phyloP scores from a whole-genome alignment of 30 jellyfish, hydroid and myxozoan species.

The Mastigias papua region DNA sequence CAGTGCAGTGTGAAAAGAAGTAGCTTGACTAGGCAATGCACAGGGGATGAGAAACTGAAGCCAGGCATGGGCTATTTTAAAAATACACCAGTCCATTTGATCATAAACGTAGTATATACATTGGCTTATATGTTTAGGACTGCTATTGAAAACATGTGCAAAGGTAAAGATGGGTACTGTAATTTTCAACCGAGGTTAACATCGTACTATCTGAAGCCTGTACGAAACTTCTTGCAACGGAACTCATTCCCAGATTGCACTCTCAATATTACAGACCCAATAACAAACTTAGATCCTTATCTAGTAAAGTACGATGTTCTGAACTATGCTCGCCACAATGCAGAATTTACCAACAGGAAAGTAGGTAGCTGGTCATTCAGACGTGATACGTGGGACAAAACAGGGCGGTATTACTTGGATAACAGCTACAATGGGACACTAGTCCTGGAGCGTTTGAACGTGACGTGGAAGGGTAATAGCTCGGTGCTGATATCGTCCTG shows the following conservation, averaged over 20 bases:
- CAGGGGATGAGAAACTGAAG: slow-evolving; percentile 65
- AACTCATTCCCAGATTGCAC: slow-evolving; percentile 86
- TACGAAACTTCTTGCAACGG: slow-evolving; percentile 28
- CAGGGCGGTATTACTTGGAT: slow-evolving; percentile 25
- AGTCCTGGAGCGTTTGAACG: neutral
- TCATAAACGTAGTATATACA: slow-evolving; percentile 78
- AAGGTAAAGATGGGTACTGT: neutral
- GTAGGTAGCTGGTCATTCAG: slow-evolving; percentile 63
- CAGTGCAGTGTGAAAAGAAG: slow-evolving; percentile 49
- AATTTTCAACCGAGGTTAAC: slow-evolving; percentile 32
- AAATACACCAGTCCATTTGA: slow-evolving; percentile 83
- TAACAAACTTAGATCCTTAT: slow-evolving; percentile 32
- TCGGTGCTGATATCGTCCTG: slow-evolving; percentile 58
- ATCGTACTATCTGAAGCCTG: slow-evolving; percentile 1
- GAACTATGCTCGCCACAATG: slow-evolving; percentile 17
- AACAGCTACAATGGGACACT: slow-evolving; percentile 17
- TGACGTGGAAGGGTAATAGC: slow-evolving; percentile 22
- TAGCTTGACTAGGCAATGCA: slow-evolving; percentile 37
- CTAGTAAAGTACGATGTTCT: slow-evolving; percentile 72
- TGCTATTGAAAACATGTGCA: slow-evolving; percentile 50
- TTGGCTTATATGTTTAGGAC: slow-evolving; percentile 67
- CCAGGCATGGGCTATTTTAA: slow-evolving; percentile 86
- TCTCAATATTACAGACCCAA: slow-evolving; percentile 52
- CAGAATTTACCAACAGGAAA: slow-evolving; percentile 41
- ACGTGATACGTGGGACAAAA: slow-evolving; percentile 28